These are phyloP conservation scores for Misgurnus anguillicaudatus DNA, from an alignment of 2,113 vertebrate species.

Conservation along the genomic window DNA sequence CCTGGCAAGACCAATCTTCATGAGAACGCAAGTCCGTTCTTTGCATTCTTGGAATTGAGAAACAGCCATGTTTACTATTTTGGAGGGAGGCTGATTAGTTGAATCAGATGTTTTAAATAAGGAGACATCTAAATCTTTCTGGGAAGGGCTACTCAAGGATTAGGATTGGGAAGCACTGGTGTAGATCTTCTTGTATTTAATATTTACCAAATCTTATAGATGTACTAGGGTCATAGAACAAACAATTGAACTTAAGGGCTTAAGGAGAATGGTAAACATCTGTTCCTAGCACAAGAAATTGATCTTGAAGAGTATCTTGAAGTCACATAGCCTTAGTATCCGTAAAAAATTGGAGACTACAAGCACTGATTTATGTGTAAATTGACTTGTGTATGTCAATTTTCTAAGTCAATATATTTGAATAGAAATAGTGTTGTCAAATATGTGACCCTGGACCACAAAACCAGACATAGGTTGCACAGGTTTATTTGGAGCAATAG, in stretches of 20 bases:
- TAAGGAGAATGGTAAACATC: background rate
- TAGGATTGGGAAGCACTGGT: background rate
- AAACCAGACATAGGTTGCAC: too few species aligned
- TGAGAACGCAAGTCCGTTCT: too few species aligned
- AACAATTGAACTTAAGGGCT: background rate
- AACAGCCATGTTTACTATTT: too few species aligned
- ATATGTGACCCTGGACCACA: too few species aligned
- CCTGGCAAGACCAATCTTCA: too few species aligned
- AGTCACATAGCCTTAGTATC: background rate
- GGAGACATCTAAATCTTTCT: too few species aligned
- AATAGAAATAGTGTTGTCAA: too few species aligned
- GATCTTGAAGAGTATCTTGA: background rate
- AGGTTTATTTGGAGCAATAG: too few species aligned
- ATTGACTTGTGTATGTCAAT: background rate
- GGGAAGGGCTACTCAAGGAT: too few species aligned
- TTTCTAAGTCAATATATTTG: background rate
- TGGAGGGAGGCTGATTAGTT: too few species aligned
- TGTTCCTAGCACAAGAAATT: background rate
- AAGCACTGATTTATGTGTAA: slow-evolving; percentile 22
- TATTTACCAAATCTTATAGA: slow-evolving; percentile 1
- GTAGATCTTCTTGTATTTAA: background rate
- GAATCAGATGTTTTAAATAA: too few species aligned
- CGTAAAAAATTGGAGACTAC: background rate
- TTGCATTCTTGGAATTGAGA: too few species aligned
- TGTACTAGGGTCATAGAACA: background rate